Evolutionary conservation across 2,888 invertebrate genomes (phyloP).

Genomic region (Nemotelus pantherinus): DNA sequence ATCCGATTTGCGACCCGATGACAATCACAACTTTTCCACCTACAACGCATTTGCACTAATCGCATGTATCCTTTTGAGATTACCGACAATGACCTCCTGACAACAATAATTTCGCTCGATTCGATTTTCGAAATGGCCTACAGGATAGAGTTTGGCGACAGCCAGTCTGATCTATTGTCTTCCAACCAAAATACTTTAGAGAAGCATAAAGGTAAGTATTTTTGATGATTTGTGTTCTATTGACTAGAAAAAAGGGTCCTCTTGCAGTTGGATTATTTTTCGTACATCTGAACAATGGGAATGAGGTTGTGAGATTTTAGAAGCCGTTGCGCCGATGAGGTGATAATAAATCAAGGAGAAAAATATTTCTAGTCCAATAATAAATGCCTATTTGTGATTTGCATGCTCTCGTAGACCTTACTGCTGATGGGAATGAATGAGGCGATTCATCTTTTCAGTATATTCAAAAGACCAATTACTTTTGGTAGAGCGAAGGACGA

Average conservation of each 20-base stretch:
- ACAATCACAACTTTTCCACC: slow-evolving; percentile 21
- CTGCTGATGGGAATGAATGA: too few species aligned
- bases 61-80: slow-evolving; percentile 43
- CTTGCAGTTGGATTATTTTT: slow-evolving; percentile 38
- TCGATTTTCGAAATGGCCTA: not conserved
- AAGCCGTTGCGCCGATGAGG: slow-evolving; percentile 12
- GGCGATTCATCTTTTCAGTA: too few species aligned
- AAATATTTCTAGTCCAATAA: too few species aligned
- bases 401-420: too few species aligned
- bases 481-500: too few species aligned
- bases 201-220: slow-evolving; percentile 33
- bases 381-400: too few species aligned
- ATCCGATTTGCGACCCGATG: slow-evolving; percentile 37
- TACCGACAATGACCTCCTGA: slow-evolving; percentile 40
- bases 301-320: slow-evolving; percentile 12
- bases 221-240: slow-evolving; percentile 40
- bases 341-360: slow-evolving; percentile 21
- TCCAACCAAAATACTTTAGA: slow-evolving; percentile 52
- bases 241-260: slow-evolving; percentile 41
- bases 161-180: slow-evolving; percentile 55
- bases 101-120: slow-evolving; percentile 27
- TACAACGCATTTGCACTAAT: slow-evolving; percentile 40
- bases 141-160: slow-evolving; percentile 55
- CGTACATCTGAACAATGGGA: slow-evolving; percentile 20
- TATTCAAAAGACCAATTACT: too few species aligned